Percentiles rank a stretch among this genome's conserved stretches.
These are phyloP conservation scores for Harpalus rubripes DNA, from an alignment of 2,888 invertebrate genomes.

Conservation along the genomic window DNA sequence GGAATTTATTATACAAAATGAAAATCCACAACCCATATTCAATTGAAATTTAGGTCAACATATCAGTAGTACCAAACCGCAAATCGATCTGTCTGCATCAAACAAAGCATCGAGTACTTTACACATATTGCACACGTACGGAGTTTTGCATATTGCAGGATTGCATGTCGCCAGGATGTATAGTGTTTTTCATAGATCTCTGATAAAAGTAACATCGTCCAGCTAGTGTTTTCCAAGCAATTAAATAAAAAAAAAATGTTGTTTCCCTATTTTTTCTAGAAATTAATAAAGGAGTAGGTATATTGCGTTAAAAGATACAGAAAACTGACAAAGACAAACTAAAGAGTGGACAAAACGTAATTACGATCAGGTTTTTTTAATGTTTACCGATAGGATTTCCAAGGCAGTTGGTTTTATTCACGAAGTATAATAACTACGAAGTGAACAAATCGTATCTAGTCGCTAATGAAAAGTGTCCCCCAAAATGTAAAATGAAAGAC, in stretches of 20 bases:
- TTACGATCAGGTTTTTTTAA: no score
- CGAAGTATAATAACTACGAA: no score
- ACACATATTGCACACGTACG: not conserved
- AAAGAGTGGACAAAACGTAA: no score
- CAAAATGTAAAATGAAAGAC: no score
- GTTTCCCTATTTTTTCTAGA: not conserved
- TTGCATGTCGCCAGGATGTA: not conserved
- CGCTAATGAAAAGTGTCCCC: no score
- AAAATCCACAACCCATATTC: conserved; percentile 4
- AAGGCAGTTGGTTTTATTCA: no score
- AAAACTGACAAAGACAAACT: not conserved
- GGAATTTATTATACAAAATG: conserved; percentile 1
- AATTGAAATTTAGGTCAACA: not conserved
- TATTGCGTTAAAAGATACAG: not conserved
- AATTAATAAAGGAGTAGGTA: not conserved
- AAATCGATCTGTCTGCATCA: conserved; percentile 10
- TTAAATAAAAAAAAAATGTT: not conserved
- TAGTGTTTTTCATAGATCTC: not conserved
- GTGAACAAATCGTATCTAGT: no score
- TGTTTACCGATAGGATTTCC: no score
- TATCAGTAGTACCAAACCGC: conserved; percentile 16
- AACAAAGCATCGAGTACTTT: not conserved
- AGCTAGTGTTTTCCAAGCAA: not conserved
- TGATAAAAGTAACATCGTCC: conserved; percentile 4
- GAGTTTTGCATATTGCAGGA: no score